Base-by-base conservation (phyloP, 2,797 vertebrate species). In the Clarias pachynema region DNA sequence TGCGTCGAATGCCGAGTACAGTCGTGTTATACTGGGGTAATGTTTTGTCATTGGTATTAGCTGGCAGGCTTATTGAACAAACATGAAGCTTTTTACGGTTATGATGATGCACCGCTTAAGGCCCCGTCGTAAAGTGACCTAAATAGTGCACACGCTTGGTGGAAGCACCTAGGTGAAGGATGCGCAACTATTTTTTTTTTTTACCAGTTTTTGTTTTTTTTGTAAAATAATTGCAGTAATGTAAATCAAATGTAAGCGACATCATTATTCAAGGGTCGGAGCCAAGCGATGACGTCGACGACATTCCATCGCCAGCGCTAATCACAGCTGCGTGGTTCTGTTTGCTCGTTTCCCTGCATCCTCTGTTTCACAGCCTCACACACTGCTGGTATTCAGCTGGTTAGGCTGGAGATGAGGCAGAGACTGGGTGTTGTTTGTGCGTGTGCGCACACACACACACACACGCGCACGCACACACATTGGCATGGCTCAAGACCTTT, bases 401-500 rank as follows among this genome's bases (percentile, higher is more conserved):
- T 57, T 37, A 59, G 20, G 31, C 72, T 72, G 65, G 68, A 78
- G 70, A 79, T 85, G 63, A 84, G 79, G 83, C 22, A 4, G 40
- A 70, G 73, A 70, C 65, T 62, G 78, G 88, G 78, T 86, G 75
- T 85, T 74, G 63, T 37, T 79, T 15, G 12, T 34, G 69, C 62
- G 68, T 24, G 10, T 60, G 63, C 75, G 80, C 70, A 77, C 62
- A 82, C 74, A 59, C 78, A 34, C 66, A 72, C 68, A 53, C 75
- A 80, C 80, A 80, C 62, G 79, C 69, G 69, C 57, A 79, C 73
- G 57, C 80, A 66, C 74, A 66, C 74, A 81, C 68, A 20, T 57
- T 72, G 86, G 79, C 18, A 57, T 86, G 79, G 78, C 83, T 89
- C 78, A 89, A 89, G 81, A 86, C 82, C 85, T 70, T 78, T 82